These are phyloP conservation scores for Prietella phreatophila DNA, from an alignment of 2,113 vertebrate species.

Conservation along the genomic window DNA sequence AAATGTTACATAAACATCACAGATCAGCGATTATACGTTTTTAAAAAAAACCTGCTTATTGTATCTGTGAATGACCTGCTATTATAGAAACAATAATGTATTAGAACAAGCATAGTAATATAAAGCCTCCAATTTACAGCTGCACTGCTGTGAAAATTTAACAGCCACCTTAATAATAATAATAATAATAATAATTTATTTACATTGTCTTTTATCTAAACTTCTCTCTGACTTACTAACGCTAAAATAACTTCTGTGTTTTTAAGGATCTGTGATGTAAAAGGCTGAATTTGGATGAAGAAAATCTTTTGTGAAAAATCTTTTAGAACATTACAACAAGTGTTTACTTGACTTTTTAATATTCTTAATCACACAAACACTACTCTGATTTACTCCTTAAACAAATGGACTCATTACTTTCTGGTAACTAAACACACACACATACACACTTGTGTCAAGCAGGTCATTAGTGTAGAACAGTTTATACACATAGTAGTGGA, in stretches of 20 bases:
- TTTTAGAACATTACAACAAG: background rate
- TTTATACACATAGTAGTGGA: background rate
- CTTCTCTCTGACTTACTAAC: background rate
- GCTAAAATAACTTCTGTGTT: no score
- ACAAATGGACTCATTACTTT: background rate
- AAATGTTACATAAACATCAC: no score
- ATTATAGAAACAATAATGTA: no score
- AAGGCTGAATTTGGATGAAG: background rate
- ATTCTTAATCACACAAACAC: background rate
- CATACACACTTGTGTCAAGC: no score
- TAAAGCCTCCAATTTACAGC: no score
- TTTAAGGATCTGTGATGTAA: background rate
- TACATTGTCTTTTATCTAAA: background rate
- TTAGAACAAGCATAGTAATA: no score
- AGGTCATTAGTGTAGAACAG: background rate
- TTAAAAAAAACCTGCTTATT: no score
- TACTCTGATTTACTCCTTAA: background rate
- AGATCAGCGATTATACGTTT: no score
- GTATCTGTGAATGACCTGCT: no score
- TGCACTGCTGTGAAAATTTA: no score
- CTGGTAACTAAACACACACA: background rate
- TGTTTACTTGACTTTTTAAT: background rate
- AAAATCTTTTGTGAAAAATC: background rate
- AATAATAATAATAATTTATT: no score
- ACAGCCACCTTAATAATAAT: no score